Evolutionary conservation across 2,888 invertebrate genomes (phyloP), one percentile per base, ranked within the genome.

Genomic region (Plagiodera versicolora): DNA sequence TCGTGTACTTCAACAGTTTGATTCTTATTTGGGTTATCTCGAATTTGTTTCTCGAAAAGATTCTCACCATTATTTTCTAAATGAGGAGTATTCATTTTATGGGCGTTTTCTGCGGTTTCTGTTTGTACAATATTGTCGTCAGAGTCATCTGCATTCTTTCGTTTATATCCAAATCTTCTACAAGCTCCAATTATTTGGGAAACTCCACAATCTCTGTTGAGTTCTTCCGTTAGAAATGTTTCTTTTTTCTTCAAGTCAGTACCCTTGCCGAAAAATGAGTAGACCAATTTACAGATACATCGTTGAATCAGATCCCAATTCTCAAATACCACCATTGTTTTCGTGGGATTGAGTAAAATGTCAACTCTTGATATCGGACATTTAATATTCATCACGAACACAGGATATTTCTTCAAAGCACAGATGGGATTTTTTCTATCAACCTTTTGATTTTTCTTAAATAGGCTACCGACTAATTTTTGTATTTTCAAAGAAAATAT

Each of bases 361-460:
- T 85, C 84, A 65, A 84, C 83, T 47, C 79, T 77, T 49, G 77
- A 76, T 46, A 79, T 72, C 0, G 85, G 83, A 70, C 86, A 86
- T 60, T 75, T 77, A 44, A 87, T 80, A 71, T 85, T 82, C 4
- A 87, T 65, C n/a, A 86, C 72, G 77, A 80, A 87, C 32, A 84
- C 75, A 2, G 82, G 82, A 68, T 74, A 67, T 60, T 73, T 73
- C 46, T 67, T 67, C 39, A 68, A 66, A 17, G 39, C 17, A 17
- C 47, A 51, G 16, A 54, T 8, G n/a, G 59, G 53, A 20, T 17
- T 55, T 10, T 56, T 58, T 47, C 60, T 59, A 49, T 53, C 49
- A 17, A 24, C 24, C 49, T 60, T 61, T 9, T 62, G 20, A 47
- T 53, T 63, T 49, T 63, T 68, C 35, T 74, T 73, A 32, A 85